phyloP scores from a whole-genome alignment of 2,113 vertebrate species.

The Spheniscus mendiculus region DNA sequence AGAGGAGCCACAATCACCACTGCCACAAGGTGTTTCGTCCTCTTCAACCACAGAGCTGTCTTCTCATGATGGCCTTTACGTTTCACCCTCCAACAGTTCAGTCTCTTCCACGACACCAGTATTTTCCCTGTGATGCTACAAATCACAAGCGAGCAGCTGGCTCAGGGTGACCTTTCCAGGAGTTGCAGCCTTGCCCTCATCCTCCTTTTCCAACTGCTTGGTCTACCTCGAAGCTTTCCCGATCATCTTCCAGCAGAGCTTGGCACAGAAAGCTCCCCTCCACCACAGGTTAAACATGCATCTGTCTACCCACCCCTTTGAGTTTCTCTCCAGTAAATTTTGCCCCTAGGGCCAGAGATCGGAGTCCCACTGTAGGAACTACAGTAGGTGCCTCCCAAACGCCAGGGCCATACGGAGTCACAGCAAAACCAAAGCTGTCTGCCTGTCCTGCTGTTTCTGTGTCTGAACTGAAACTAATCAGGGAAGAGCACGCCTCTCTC shows the following conservation, averaged over 20 bases:
- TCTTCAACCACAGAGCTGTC: background rate
- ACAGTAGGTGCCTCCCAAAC: background rate
- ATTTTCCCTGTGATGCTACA: background rate
- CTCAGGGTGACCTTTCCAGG: rapidly evolving
- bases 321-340: background rate
- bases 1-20: background rate
- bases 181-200: background rate
- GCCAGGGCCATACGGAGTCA: rapidly evolving
- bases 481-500: background rate
- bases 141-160: background rate
- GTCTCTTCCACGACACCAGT: background rate
- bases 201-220: background rate
- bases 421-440: background rate
- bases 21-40: background rate
- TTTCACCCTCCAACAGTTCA: background rate
- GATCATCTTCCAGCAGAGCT: background rate
- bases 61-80: background rate
- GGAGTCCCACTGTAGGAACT: rapidly evolving
- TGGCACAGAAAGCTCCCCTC: background rate
- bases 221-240: rapidly evolving
- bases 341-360: background rate
- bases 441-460: background rate
- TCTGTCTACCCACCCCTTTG: background rate
- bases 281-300: rapidly evolving
- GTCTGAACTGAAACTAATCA: too few relatives aligned